Base-by-base conservation (phyloP, 2,797 vertebrate species). In the Myoxocephalus aenaeus region DNA sequence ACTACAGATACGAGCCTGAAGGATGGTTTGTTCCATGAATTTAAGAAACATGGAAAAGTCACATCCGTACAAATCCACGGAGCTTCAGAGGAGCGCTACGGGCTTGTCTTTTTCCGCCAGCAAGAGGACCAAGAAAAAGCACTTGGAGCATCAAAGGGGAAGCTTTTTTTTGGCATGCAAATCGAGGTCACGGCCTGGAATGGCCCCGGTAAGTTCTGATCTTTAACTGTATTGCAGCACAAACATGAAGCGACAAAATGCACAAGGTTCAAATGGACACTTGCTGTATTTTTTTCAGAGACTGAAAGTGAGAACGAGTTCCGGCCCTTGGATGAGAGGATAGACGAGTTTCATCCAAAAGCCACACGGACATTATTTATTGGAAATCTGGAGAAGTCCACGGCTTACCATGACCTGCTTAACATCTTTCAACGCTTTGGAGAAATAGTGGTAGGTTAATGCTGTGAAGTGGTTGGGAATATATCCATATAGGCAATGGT, bases 131-230 rank as follows among this genome's bases (percentile, higher is more conserved):
- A 99, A 93, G 98, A 99, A 83, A 99, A 99, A 91, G 98, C 98
- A 44, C 91, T 99, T 3, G 96, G 95, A 79, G 97, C 98, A 74
- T 99, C 98, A 66, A 99, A 99, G 90, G 98, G 97, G 72, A 99
- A 99, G 83, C 97, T 99, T 42, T 99, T 99, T 94, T 99, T 99
- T 88, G 98, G 98, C 86, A 99, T 99, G 98, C 98, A 99, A 92
- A 99, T 99, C 56, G 98, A 99, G 77, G 98, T 99, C 76, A 99
- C 97, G 0, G 97, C 97, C 10, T 99, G 98, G 98, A 97, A 96
- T 89, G 98, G 98, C 65, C 98, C 98, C 68, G 98, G 98, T 99
- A 93, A 89, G 93, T 83, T 80, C 18, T 75, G 8, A 54, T 76
- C 1, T 70, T 70, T 46, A 17, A 59, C n/a, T 73, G 5, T 74